Base-by-base conservation (phyloP, 2,797 vertebrate genomes). In the Sebastes miniatus region DNA sequence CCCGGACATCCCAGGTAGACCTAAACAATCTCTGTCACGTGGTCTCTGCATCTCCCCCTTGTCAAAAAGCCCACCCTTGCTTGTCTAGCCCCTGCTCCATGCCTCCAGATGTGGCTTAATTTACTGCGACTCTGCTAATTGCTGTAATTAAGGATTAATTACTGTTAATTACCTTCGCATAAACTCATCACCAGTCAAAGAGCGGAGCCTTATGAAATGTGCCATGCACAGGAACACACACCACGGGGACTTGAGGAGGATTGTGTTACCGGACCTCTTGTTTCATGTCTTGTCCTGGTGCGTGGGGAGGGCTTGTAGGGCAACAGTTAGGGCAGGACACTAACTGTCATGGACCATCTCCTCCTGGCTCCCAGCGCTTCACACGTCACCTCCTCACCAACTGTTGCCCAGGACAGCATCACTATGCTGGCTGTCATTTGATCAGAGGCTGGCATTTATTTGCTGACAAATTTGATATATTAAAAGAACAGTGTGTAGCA, bases 131-230 rank as follows among this genome's bases (percentile, higher is more conserved):
- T 99, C 97, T 96, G 98, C 97, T 99, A 99, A 99, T 99, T 99
- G 99, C 98, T 98, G 97, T 99, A 99, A 99, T 99, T 99, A 99
- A 99, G 98, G 97, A 99, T 99, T 99, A 99, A 99, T 99, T 99
- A 98, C 98, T 97, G 97, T 99, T 99, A 99, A 99, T 99, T 99
- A 99, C 97, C 97, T 98, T 97, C 96, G 96, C 98, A 99, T 99
- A 99, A 99, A 99, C 98, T 99, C 98, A 97, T 98, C 96, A 97
- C 97, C 98, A 99, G 98, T 98, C 98, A 99, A 97, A 99, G 98
- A 98, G 98, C 96, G 95, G 94, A 95, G 97, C 97, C 98, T 98
- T 98, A 98, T 99, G 98, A 99, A 98, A 98, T 96, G 97, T 99
- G 98, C 97, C 97, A 97, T 94, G 84, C 94, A 92, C 95, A 95